phyloP scores from a whole-genome alignment of 1,140 invertebrate species.

The Nasonia longicornis region DNA sequence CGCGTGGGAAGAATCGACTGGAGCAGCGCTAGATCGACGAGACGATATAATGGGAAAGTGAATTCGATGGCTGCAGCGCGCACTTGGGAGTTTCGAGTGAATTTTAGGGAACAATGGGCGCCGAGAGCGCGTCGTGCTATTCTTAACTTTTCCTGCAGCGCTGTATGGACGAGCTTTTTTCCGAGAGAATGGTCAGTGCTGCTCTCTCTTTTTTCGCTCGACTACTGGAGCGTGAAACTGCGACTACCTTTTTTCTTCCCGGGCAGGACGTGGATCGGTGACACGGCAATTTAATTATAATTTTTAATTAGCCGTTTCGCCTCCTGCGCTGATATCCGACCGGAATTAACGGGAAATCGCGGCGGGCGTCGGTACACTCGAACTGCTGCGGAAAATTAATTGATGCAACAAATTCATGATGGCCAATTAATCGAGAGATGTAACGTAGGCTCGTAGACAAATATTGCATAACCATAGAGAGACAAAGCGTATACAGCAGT shows the following conservation, averaged over 20 bases:
- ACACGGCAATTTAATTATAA: background rate
- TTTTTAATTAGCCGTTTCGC: background rate
- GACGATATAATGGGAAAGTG: slow-evolving; percentile 49
- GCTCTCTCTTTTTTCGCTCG: background rate
- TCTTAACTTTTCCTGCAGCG: background rate
- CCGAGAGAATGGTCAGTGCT: background rate
- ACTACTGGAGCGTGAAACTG: background rate
- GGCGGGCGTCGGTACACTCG: no score
- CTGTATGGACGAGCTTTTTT: background rate
- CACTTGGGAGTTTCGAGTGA: background rate
- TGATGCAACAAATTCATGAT: background rate
- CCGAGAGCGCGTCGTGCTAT: background rate
- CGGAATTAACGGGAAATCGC: background rate
- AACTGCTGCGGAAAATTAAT: background rate
- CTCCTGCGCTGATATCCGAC: background rate
- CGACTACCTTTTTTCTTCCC: background rate
- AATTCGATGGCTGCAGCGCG: slow-evolving; percentile 38
- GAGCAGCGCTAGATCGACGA: slow-evolving; percentile 43
- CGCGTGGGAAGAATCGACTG: slow-evolving; percentile 49
- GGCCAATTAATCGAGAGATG: no score
- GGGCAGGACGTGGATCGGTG: background rate
- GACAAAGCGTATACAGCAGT: no score
- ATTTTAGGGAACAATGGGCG: background rate
- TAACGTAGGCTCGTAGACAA: no score
- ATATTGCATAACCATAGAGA: no score